Conservation (phyloP, 2,113 vertebrate species). For the Sphaerodactylus townsendi region DNA sequence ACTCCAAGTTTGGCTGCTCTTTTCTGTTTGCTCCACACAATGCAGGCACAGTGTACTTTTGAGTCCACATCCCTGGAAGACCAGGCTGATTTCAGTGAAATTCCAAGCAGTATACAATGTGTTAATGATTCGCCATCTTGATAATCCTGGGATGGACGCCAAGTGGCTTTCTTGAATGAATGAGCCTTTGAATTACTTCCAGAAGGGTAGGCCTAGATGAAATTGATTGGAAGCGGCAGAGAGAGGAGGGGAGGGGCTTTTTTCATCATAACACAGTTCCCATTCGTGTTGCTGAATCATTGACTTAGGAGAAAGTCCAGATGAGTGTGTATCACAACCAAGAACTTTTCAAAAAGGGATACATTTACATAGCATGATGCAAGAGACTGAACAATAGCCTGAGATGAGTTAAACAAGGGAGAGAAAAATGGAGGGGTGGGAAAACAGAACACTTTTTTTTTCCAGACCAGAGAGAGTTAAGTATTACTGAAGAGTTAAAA, state of each 20-base stretch:
- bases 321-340: not conserved
- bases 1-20: not conserved
- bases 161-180: slow-evolving; percentile 2
- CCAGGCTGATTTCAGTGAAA: not conserved
- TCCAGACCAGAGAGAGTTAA: slow-evolving; percentile 7
- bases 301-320: not conserved
- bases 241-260: not conserved
- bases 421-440: not conserved
- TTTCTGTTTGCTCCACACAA: too few relatives aligned
- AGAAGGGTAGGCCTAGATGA: not conserved
- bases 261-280: slow-evolving; percentile 10
- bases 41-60: not conserved
- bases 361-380: not conserved
- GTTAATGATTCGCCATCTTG: slow-evolving; percentile 28
- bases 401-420: not conserved
- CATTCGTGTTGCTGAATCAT: slow-evolving; percentile 12
- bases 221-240: not conserved
- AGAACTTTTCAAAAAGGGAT: not conserved
- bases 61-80: not conserved
- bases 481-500: not conserved
- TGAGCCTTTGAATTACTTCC: not conserved
- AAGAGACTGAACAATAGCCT: not conserved
- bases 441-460: not conserved
- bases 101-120: not conserved
- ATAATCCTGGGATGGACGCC: slow-evolving; percentile 3